Percentiles rank a stretch among this genome's conserved stretches.
These are phyloP conservation scores for Lamellibrachia satsuma DNA, from an alignment of 2,888 invertebrate species.

Conservation along the genomic window DNA sequence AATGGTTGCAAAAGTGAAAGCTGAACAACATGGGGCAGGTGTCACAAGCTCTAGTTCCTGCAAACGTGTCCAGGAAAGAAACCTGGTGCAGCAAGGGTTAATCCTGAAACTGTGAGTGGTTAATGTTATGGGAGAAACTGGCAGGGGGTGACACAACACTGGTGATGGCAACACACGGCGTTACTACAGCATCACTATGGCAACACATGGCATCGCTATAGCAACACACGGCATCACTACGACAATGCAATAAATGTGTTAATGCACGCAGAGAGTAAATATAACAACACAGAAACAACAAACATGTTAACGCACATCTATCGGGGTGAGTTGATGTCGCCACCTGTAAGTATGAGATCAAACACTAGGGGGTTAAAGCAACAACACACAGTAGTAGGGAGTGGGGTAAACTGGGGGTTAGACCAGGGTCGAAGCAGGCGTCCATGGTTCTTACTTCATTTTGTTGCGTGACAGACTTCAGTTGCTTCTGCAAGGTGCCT, in stretches of 20 bases:
- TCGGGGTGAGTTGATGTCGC: neutral
- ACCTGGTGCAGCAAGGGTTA: neutral
- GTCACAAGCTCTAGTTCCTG: constrained; percentile 10
- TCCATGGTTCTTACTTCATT: neutral
- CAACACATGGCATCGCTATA: neutral
- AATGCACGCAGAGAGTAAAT: neutral
- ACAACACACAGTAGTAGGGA: neutral
- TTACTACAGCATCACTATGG: neutral
- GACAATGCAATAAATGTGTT: neutral
- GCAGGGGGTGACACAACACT: neutral
- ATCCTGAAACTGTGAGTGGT: neutral
- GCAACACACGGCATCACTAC: neutral
- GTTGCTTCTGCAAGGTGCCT: neutral
- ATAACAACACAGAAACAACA: neutral
- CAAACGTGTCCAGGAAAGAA: neutral
- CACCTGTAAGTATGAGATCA: constrained; percentile 7
- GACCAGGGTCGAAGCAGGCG: neutral
- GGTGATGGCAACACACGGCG: neutral
- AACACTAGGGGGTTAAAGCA: neutral
- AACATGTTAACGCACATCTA: neutral
- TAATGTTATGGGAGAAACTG: neutral
- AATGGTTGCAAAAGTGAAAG: neutral
- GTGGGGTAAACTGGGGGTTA: neutral
- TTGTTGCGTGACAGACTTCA: neutral
- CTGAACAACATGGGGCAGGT: neutral